Base-by-base conservation (phyloP, 2,888 invertebrate species). In the Deilephila porcellus region DNA sequence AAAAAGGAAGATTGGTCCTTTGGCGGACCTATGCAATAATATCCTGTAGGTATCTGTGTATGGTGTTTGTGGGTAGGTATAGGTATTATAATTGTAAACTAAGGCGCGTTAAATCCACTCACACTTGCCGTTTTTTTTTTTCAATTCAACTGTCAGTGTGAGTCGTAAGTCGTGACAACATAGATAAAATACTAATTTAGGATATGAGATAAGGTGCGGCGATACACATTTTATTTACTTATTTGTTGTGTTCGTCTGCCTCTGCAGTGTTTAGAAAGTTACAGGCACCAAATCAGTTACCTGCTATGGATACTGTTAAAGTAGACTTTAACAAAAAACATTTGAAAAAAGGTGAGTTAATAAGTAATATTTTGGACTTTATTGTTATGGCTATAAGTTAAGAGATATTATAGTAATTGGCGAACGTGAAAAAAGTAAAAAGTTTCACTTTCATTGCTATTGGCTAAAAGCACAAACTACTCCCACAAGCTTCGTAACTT, bases 321-420 rank as follows among this genome's bases (percentile, higher is more conserved):
- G n/a, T 56, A n/a, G n/a, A 56, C n/a, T 56, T n/a, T n/a, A 56
- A 56, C 56, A 56, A 17, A 56, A 56, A 56, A 56, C 56, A 56
- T 56, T 56, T 56, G n/a, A 56, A 56, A 56, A 56, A 56, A 56
- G 56, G 56, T 56, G n/a, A 56, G 56, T n/a, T 6, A 4, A 56
- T n/a, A 6, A 17, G 6, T 45, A 45, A 2, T 14, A 45, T 45
- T 45, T 45, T 45, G 45, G 14, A 45, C 4, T n/a, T 2, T 45
- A 2, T 45, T 37, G 8, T 37, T 37, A 37, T 7, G 7, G 37
- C 7, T 37, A 7, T 37, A 37, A 37, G 8, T 45, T 45, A 11
- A 3, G 3, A 45, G 11, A 37, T 11, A 45, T 45, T 45, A 14
- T 4, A 37, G 7, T 45, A 45, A 14, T 2, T 3, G 3, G 14